Conservation (phyloP, 2,888 invertebrate species). For the Laspeyria flexula region DNA sequence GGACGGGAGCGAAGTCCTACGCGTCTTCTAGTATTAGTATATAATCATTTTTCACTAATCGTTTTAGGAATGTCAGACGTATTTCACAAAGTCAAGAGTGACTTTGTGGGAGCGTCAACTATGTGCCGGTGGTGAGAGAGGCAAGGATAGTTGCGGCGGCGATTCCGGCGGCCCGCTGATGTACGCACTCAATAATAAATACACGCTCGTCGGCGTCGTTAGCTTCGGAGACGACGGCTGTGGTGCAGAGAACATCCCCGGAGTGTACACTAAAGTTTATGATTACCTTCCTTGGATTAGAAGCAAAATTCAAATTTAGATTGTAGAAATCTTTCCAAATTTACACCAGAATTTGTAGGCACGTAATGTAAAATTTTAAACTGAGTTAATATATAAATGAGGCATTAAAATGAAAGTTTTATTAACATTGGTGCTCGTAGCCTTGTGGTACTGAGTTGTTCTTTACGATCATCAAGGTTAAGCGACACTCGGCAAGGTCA, state of each 20-base stretch:
- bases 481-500: too few relatives aligned
- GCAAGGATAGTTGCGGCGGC: conserved; percentile 86
- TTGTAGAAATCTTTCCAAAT: neutral
- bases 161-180: conserved; percentile 89
- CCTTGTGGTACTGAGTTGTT: too few relatives aligned
- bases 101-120: conserved; percentile 61
- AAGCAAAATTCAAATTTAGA: conserved; percentile 47
- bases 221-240: conserved; percentile 88
- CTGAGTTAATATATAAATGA: too few relatives aligned
- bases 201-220: conserved; percentile 82
- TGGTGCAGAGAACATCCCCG: conserved; percentile 85
- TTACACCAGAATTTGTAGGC: neutral
- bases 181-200: conserved; percentile 46
- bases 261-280: conserved; percentile 87
- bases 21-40: too few relatives aligned
- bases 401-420: too few relatives aligned
- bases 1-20: too few relatives aligned
- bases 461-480: too few relatives aligned
- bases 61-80: conserved; percentile 52
- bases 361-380: too few relatives aligned
- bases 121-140: conserved; percentile 86
- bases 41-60: conserved; percentile 6
- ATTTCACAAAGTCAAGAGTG: conserved; percentile 34
- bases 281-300: conserved; percentile 86
- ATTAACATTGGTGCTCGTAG: too few relatives aligned